Base-by-base conservation (phyloP, 2,888 invertebrate species). In the Toxonevra muliebris region DNA sequence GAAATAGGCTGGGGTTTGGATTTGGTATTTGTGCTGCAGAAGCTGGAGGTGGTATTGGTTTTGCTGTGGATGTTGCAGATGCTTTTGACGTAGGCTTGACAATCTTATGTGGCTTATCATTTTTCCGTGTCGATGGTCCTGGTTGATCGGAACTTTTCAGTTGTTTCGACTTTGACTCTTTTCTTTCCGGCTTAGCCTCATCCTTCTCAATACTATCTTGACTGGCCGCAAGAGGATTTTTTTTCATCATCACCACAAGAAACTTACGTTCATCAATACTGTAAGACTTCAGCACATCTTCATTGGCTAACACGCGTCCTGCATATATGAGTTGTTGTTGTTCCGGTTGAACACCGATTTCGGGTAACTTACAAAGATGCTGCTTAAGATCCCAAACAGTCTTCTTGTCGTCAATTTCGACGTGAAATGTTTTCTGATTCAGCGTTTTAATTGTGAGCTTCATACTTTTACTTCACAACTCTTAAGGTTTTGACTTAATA, bases 221-320 rank as follows among this genome's bases (percentile, higher is more conserved):
- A 54, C 40, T 57, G 17, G 41, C n/a, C 13, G 48, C 48, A 48
- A 48, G 13, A 48, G 30, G 30, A 30, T 30, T 2, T 30, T 75
- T 76, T 64, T 79, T 80, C 9, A 95, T 93, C 96, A 98, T 97
- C 73, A 98, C 93, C 77, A 98, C 97, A 80, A 98, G 92, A 86
- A 97, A 97, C 86, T 96, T 97, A 85, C 93, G 94, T 84, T 97
- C 96, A 83, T 95, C 95, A 82, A 97, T 95, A 82, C 94, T 93
- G 86, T 96, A 97, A 72, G 92, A 92, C 76, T 89, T 89, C 74
- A 98, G 84, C 73, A 90, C 89, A 80, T 91, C 90, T 70, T 94
- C 94, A 86, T 98, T 96, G 75, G 90, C 90, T 79, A 98, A 88
- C 79, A 97, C 96, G 88, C 96, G 95, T 53, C 97, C 97, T 52